phyloP scores from a whole-genome alignment of 2,113 vertebrate genomes.

The Pterocles orientalis region DNA sequence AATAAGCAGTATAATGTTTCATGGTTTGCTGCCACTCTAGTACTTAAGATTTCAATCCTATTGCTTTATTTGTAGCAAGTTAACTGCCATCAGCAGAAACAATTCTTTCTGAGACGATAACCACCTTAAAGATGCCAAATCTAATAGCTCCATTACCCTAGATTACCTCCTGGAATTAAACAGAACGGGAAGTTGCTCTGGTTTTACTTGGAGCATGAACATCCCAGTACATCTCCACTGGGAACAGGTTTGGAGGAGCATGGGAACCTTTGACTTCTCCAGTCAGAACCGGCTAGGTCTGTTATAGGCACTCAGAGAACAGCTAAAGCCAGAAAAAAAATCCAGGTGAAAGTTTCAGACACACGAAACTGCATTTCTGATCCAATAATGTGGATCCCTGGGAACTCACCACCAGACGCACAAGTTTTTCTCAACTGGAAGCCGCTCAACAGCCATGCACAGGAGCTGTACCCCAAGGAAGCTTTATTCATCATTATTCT shows the following conservation, averaged over 20 bases:
- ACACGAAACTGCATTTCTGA: neutral
- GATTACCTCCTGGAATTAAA: conserved; percentile 59
- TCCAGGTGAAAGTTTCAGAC: neutral
- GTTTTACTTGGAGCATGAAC: neutral
- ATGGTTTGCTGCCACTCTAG: conserved; percentile 14
- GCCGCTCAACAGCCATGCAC: neutral
- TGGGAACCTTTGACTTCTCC: neutral
- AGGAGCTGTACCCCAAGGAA: neutral
- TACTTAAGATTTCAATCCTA: conserved; percentile 13
- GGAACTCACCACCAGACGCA: neutral
- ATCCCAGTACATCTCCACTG: neutral
- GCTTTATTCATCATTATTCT: neutral
- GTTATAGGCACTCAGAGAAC: neutral
- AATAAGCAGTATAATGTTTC: neutral
- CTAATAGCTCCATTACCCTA: conserved; percentile 64
- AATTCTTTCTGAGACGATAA: conserved; percentile 63
- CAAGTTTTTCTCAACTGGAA: neutral
- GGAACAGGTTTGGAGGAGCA: neutral
- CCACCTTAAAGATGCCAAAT: conserved; percentile 59
- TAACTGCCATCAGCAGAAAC: conserved; percentile 60
- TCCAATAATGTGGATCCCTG: neutral
- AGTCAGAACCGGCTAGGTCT: neutral
- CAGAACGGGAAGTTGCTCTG: neutral
- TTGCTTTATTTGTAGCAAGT: conserved; percentile 45
- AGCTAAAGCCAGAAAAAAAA: neutral